These are phyloP conservation scores for Corythaeola cristata DNA, from an alignment of 2,113 vertebrate genomes.

Conservation along the genomic window DNA sequence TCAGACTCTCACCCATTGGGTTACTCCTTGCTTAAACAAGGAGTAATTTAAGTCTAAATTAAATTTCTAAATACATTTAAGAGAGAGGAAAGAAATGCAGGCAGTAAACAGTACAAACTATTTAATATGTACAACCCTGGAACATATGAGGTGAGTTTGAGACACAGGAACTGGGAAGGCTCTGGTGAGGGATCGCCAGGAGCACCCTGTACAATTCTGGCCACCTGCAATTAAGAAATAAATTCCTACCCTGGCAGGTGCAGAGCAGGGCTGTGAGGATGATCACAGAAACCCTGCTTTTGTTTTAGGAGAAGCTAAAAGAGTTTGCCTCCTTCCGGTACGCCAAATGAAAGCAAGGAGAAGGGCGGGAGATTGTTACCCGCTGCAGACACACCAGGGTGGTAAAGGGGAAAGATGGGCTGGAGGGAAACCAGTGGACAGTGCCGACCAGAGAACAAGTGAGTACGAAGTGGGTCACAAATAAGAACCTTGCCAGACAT, in stretches of 20 bases:
- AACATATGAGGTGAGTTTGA: neutral
- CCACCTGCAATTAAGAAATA: neutral
- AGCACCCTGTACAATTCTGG: neutral
- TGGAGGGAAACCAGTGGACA: neutral
- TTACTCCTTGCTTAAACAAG: neutral
- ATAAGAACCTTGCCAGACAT: neutral
- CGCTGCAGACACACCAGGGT: neutral
- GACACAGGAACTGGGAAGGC: neutral
- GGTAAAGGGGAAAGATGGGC: neutral
- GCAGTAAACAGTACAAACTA: neutral
- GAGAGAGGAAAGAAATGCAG: neutral
- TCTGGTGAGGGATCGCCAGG: rapidly evolving
- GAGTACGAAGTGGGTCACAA: neutral
- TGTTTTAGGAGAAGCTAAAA: neutral
- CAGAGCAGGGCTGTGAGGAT: neutral
- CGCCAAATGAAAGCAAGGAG: rapidly evolving
- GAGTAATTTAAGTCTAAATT: too few relatives aligned
- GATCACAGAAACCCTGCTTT: neutral
- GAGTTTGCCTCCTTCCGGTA: neutral
- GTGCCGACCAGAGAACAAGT: neutral
- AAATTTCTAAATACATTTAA: neutral
- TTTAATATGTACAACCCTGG: neutral
- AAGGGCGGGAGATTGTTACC: neutral
- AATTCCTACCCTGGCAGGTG: neutral
- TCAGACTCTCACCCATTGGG: neutral